Conservation (phyloP, 1,140 invertebrate genomes). For the Catajapyx aquilonaris region DNA sequence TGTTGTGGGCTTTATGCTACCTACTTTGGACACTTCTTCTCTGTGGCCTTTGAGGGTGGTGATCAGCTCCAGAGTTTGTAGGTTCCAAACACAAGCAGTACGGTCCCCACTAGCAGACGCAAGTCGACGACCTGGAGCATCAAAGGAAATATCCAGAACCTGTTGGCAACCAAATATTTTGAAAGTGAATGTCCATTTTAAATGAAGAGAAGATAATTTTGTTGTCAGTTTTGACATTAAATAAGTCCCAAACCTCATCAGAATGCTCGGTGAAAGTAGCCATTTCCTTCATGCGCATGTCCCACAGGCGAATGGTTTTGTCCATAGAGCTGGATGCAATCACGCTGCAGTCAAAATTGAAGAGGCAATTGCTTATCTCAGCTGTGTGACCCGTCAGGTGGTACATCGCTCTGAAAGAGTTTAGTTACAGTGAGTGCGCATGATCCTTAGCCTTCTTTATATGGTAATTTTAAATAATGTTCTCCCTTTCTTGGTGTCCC, state of each 20-base stretch:
- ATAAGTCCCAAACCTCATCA: conserved; percentile 39
- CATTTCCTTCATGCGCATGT: conserved; percentile 33
- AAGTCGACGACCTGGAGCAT: conserved; percentile 41
- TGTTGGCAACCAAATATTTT: too few species aligned
- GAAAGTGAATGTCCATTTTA: too few species aligned
- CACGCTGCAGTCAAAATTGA: conserved; percentile 44
- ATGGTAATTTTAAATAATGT: too few species aligned
- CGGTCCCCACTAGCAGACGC: conserved; percentile 49
- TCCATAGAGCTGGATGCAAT: conserved; percentile 50
- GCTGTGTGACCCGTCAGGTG: conserved; percentile 41
- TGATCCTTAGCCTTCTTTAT: too few species aligned
- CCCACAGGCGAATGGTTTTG: conserved; percentile 53
- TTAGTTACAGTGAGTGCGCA: not conserved
- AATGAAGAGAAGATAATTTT: too few species aligned
- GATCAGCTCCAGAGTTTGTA: conserved; percentile 32
- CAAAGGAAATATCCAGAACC: conserved; percentile 49
- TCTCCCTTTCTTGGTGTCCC: too few species aligned
- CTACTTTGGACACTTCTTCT: conserved; percentile 52
- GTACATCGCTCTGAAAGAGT: conserved; percentile 28
- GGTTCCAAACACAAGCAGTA: conserved; percentile 43
- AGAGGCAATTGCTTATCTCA: conserved; percentile 51
- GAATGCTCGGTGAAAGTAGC: conserved; percentile 38
- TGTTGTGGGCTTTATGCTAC: conserved; percentile 2
- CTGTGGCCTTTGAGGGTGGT: conserved; percentile 42
- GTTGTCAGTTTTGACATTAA: too few species aligned